Conservation (phyloP, 1,140 invertebrate genomes). For the Orussus abietinus region DNA sequence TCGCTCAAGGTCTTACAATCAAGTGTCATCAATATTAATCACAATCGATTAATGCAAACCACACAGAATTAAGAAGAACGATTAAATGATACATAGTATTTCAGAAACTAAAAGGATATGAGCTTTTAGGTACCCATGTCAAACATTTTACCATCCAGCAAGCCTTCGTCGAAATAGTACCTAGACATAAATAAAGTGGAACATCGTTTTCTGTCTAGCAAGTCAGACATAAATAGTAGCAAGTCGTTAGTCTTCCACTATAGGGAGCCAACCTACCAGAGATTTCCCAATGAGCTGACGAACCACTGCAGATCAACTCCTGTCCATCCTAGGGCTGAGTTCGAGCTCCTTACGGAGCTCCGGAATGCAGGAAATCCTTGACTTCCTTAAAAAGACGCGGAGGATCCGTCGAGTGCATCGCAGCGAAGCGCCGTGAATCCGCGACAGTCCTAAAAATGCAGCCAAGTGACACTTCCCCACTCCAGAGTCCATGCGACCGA, state of each 20-base stretch:
- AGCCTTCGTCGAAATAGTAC: too few species aligned
- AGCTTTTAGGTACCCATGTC: too few species aligned
- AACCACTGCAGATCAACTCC: too few species aligned
- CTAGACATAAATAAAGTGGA: too few species aligned
- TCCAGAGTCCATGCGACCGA: neutral
- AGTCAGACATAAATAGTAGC: neutral
- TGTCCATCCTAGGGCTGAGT: too few species aligned
- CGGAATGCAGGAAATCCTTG: conserved; percentile 6
- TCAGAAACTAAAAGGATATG: too few species aligned
- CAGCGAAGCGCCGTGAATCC: conserved; percentile 1
- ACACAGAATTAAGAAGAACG: neutral
- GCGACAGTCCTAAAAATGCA: conserved; percentile 4
- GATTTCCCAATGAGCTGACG: too few species aligned
- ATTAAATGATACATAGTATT: conserved; percentile 1
- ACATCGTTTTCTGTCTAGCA: conserved; percentile 5
- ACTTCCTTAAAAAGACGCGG: neutral
- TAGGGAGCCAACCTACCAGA: too few species aligned
- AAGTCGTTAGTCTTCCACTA: too few species aligned
- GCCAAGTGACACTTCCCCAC: conserved; percentile 5
- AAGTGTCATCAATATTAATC: neutral
- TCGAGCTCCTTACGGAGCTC: too few species aligned
- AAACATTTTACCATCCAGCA: too few species aligned
- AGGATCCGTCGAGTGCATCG: conserved; percentile 25
- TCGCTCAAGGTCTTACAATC: neutral
- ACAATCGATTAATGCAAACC: neutral